phyloP scores from a whole-genome alignment of 2,797 vertebrate species.

The Menidia menidia region DNA sequence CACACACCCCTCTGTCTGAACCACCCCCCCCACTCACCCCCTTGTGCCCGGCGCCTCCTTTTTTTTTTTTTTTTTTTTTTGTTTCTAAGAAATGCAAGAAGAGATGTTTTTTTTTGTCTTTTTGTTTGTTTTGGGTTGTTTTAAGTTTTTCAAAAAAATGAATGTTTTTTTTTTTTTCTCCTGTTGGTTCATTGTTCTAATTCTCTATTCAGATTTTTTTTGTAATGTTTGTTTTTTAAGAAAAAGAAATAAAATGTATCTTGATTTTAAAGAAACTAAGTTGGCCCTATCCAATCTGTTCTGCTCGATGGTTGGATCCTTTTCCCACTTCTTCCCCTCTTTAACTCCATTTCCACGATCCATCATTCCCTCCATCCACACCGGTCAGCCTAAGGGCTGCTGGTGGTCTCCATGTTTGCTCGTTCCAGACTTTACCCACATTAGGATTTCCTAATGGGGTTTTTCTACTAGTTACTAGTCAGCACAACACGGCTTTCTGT shows the following conservation, averaged over 20 bases:
- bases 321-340: background rate
- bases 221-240: conserved; percentile 89
- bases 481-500: too few species aligned
- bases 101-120: conserved; percentile 42
- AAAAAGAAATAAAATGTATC: conserved; percentile 89
- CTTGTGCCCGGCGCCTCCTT: conserved; percentile 81
- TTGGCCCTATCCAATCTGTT: conserved; percentile 76
- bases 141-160: conserved; percentile 59
- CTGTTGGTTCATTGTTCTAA: conserved; percentile 79
- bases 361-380: background rate
- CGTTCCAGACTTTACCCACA: conserved; percentile 9
- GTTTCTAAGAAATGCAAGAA: conserved; percentile 61
- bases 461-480: too few species aligned
- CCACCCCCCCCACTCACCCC: conserved; percentile 64
- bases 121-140: conserved; percentile 8
- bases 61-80: conserved; percentile 27
- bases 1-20: conserved; percentile 48
- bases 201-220: conserved; percentile 85
- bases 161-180: conserved; percentile 77
- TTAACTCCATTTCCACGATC: background rate
- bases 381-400: conserved; percentile 34
- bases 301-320: conserved; percentile 44
- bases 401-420: conserved; percentile 32
- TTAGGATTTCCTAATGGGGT: conserved; percentile 29
- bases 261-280: conserved; percentile 86